Conservation (phyloP, 2,113 vertebrate species). For the Dunckerocampus dactyliophorus region DNA sequence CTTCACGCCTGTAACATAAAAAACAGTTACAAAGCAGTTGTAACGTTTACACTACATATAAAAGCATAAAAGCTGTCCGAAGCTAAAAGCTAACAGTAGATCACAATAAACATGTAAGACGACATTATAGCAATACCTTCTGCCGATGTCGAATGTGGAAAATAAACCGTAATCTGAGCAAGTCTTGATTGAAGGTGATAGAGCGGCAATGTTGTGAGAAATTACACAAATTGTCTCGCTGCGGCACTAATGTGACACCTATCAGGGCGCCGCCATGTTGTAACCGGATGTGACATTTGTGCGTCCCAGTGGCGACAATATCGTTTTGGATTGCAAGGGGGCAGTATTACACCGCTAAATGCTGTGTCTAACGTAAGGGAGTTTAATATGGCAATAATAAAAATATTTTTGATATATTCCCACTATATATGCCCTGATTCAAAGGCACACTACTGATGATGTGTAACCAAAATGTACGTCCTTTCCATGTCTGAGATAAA, state of each 20-base stretch:
- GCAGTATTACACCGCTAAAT: conserved; percentile 17
- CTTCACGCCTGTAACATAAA: conserved; percentile 35
- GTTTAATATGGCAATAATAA: not conserved
- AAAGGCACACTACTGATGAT: too few species aligned
- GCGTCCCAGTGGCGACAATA: not conserved
- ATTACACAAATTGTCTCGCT: not conserved
- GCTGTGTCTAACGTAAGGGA: not conserved
- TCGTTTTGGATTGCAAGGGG: conserved; percentile 22
- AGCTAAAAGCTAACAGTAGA: conserved; percentile 18
- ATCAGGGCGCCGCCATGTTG: conserved; percentile 66
- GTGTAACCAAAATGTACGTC: too few species aligned
- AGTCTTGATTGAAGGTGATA: too few species aligned
- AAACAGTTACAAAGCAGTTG: not conserved
- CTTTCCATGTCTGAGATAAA: too few species aligned
- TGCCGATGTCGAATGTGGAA: not conserved
- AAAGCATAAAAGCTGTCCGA: not conserved
- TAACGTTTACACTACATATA: not conserved
- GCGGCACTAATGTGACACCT: conserved; percentile 59
- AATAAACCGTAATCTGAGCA: not conserved
- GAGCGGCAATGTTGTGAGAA: too few species aligned
- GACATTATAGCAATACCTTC: conserved; percentile 27
- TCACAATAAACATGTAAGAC: not conserved
- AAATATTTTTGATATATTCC: too few species aligned
- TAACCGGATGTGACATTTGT: conserved; percentile 35
- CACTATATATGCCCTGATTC: too few species aligned